Base-by-base conservation (phyloP, 2,797 vertebrate species). In the Clarias pachynema region DNA sequence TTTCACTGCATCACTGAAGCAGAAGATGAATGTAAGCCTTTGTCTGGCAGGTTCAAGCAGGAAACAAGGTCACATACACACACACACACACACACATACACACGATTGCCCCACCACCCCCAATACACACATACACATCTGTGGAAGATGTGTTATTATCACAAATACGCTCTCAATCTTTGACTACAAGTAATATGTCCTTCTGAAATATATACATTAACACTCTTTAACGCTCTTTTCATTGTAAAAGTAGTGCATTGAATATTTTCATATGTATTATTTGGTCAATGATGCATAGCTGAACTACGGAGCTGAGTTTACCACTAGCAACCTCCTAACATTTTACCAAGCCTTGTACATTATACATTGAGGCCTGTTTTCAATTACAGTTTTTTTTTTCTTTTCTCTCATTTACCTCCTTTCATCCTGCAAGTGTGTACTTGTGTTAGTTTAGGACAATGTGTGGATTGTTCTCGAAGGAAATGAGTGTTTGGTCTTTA, bases 361-460 rank as follows among this genome's bases (percentile, higher is more conserved):
- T 53, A 82, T 15, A 20, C 57, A 7, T 10, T 37, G 59, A 40
- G 69, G 80, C 20, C 85, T 89, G 86, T 85, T 89, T 89, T 81
- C 81, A 86, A 78, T 88, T 83, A 81, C 26, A 44, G 68, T 68
- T 62, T 87, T 85, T 84, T 44, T 10, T 12, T 12, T 0, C 10
- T 49, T 49, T 49, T 49, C 44, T 80, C 78, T 86, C 75, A 26
- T 81, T 75, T 85, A 20, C 59, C 60, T 29, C 62, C 62, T 73
- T 84, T 86, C 81, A 81, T 82, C 74, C 65, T 73, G 65, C 56
- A 78, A 86, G 63, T 65, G 79, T 84, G 74, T 37, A 86, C 62
- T 84, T 82, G 77, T 84, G 86, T 88, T 79, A 88, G 79, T 78
- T 73, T 63, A 81, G 81, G 69, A 88, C 87, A 89, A 87, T 88